phyloP scores from a whole-genome alignment of 2,888 invertebrate species.

The Pristionchus arcanus region DNA sequence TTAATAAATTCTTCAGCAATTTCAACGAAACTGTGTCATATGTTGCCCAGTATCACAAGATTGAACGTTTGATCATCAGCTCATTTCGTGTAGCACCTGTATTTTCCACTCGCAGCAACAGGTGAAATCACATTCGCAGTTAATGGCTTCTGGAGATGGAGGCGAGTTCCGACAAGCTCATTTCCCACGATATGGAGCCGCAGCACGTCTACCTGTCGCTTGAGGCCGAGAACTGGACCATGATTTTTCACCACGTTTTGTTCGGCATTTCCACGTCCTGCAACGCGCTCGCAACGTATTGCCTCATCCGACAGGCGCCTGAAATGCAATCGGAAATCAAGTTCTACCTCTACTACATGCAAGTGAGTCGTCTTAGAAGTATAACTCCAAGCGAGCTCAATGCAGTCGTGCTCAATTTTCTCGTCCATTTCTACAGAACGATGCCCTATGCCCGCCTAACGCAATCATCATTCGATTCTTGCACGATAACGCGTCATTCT shows the following conservation, averaged over 20 bases:
- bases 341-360: slow-evolving; percentile 10
- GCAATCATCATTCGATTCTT: neutral
- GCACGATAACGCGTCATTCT: neutral
- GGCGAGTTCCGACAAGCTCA: neutral
- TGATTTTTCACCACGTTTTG: neutral
- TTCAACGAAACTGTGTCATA: neutral
- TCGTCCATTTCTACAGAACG: too few species aligned
- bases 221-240: neutral
- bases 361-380: neutral
- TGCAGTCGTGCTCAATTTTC: too few species aligned
- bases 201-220: neutral
- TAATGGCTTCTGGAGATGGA: neutral
- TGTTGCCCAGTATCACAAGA: neutral
- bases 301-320: neutral
- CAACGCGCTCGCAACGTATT: neutral
- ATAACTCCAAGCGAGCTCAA: too few species aligned
- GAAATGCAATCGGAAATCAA: slow-evolving; percentile 1
- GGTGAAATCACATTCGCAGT: neutral
- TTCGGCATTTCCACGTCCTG: neutral
- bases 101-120: neutral
- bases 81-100: neutral
- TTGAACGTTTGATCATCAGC: neutral
- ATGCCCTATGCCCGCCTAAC: too few species aligned
- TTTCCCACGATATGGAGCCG: neutral
- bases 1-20: too few species aligned